Evolutionary conservation across 2,797 vertebrate genomes (phyloP), one percentile per base, ranked within the genome.

Genomic region (Lophotriccus pileatus): DNA sequence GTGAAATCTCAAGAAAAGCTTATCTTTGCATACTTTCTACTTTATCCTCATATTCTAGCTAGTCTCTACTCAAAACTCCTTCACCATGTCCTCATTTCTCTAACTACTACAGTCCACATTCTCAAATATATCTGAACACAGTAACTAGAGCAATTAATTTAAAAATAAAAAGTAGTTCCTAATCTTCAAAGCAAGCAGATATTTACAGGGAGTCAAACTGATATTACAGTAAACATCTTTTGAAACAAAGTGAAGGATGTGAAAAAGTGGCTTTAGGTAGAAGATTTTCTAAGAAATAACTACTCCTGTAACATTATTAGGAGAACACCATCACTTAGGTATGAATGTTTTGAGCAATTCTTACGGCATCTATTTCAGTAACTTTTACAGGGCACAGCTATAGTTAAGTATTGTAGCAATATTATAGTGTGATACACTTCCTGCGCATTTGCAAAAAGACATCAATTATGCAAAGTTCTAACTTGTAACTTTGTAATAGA

Each of bases 1-100:
- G 68, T 59, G 63, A 82, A 92, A 84, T 55, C 87, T 92, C 89
- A 89, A 89, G 66, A 87, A 95, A 85, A 93, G 69, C 90, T 93
- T 91, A 93, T 91, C 81, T 87, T 87, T 90, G 53, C 49, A 84
- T 66, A 83, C 64, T 72, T 92, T 66, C 60, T 87, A 89, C 50
- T 85, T 78, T 28, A 87, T 90, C 44, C 67, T 64, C 68, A 27
- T 50, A 75, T 80, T 80, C 75, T 58, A 77, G 32, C 36, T 58
- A 66, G 58, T 64, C 27, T 36, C 52, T 60, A 20, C 49, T 77
- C 67, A 67, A 78, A 87, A 70, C 62, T 74, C 64, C 87, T 75
- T 68, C 20, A 63, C 15, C 23, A 43, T 23, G 27, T 64, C 69
- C 73, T 94, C 39, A 34, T 72, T 93, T 72, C 67, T 84, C 32